Evolutionary conservation across 1,140 invertebrate genomes (phyloP).

Genomic region (Littorina saxatilis): DNA sequence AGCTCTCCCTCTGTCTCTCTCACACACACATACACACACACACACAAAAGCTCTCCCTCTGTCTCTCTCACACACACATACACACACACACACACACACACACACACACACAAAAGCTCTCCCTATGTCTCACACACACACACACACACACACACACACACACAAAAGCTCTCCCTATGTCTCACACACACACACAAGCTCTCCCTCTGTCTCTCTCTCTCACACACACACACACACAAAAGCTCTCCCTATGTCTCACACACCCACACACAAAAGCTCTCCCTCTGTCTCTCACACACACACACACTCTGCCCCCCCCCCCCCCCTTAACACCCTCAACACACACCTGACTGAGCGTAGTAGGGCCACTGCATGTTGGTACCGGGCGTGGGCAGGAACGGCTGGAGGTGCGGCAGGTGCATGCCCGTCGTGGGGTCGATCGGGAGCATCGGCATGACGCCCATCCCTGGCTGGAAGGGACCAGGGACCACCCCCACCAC

Average conservation of each 20-base stretch:
- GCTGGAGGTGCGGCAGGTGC: constrained; percentile 27
- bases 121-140: not conserved
- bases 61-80: not conserved
- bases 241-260: no score
- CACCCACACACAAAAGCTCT: not conserved
- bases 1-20: not conserved
- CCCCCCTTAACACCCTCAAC: not conserved
- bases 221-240: constrained; percentile 11
- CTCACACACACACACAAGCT: not conserved
- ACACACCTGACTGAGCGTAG: constrained; percentile 60
- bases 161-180: not conserved
- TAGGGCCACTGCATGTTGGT: constrained; percentile 60
- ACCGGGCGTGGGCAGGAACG: constrained; percentile 25
- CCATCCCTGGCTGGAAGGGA: constrained; percentile 31
- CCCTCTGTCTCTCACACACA: not conserved
- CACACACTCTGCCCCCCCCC: not conserved
- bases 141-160: not conserved
- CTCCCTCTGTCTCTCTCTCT: no score
- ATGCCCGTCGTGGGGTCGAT: constrained; percentile 29
- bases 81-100: not conserved
- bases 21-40: no score
- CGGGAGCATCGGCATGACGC: constrained; percentile 30
- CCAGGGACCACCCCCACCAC: constrained; percentile 31
- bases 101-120: no score
- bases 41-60: no score